These are phyloP conservation scores for Lycaena phlaeas DNA, from an alignment of 2,888 invertebrate species.

Conservation along the genomic window DNA sequence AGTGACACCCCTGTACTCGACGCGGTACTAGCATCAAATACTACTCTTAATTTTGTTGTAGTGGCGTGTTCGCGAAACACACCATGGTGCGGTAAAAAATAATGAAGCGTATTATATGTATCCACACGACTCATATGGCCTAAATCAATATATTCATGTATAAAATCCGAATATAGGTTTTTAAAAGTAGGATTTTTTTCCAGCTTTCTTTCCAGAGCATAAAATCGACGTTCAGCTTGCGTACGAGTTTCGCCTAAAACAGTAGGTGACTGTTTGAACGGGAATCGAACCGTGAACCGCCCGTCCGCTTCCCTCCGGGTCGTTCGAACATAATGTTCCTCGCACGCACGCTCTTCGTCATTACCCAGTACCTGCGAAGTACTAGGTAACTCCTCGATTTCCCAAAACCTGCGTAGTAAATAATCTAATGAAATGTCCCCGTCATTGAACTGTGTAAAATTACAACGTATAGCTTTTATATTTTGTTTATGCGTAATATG, in stretches of 20 bases:
- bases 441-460: not conserved
- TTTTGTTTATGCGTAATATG: not conserved
- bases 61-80: not conserved
- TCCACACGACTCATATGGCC: not conserved
- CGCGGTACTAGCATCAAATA: not conserved
- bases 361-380: not conserved
- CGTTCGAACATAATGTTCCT: not conserved
- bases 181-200: not conserved
- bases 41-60: not conserved
- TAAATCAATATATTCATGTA: not conserved
- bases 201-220: not conserved
- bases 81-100: not conserved
- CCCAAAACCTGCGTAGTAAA: not conserved
- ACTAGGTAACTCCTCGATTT: not conserved
- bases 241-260: not conserved
- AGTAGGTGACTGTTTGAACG: not conserved
- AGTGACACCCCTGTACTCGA: not conserved
- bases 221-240: not conserved
- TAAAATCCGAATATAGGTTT: not conserved
- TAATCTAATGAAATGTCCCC: not conserved
- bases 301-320: not conserved
- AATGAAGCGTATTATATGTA: not conserved
- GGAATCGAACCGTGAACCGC: not conserved
- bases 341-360: not conserved
- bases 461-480: not conserved